These are phyloP conservation scores for Phylloscopus whistleri DNA, from an alignment of 2,113 vertebrate species.

Conservation along the genomic window DNA sequence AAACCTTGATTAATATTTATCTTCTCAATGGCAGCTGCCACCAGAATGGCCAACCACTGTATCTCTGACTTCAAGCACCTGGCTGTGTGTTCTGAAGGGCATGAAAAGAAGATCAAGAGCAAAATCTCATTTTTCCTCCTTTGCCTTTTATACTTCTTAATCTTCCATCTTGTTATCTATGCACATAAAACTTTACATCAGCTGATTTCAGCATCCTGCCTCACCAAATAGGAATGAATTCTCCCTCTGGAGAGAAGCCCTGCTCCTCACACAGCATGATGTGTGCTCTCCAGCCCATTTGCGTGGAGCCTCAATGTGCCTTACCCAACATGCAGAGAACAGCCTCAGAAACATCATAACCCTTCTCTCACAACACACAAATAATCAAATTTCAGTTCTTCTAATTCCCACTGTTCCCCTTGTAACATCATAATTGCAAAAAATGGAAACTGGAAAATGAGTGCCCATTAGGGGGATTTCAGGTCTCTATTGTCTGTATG, in stretches of 20 bases:
- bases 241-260: neutral
- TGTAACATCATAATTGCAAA: neutral
- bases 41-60: neutral
- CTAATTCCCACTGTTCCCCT: neutral
- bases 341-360: neutral
- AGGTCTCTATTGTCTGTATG: neutral
- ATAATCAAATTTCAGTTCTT: neutral
- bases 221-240: neutral
- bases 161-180: neutral
- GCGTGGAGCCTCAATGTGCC: neutral
- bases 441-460: neutral
- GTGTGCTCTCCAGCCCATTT: too few species aligned
- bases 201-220: neutral
- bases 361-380: neutral
- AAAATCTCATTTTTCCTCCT: neutral
- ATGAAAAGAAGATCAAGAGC: neutral
- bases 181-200: neutral
- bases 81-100: neutral
- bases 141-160: neutral
- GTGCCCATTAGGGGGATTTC: neutral
- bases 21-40: neutral
- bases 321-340: rapidly evolving
- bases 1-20: neutral
- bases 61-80: neutral
- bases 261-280: neutral